Evolutionary conservation across 2,113 vertebrate species (phyloP), one percentile per base, ranked within the genome.

Genomic region (Phalacrocorax aristotelis): DNA sequence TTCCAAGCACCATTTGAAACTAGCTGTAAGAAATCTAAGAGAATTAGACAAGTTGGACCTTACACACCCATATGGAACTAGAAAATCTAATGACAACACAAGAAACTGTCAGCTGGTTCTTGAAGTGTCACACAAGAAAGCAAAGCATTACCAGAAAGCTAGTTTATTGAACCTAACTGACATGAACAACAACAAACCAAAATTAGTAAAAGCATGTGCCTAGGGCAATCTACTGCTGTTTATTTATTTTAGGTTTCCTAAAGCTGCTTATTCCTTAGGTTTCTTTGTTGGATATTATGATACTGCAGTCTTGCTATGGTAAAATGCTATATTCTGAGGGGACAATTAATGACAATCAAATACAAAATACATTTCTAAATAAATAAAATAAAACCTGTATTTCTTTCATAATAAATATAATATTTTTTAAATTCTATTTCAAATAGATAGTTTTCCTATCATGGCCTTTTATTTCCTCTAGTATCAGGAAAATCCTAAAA

Each of bases 181-280:
- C 90, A 95, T 84, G 94, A 95, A 86, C 19, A 93, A 81, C 86
- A 95, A 93, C 89, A 96, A 93, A 84, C 52, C 48, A 84, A 93
- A 92, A 95, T 94, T 95, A 92, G 72, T 65, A 95, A 95, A 97
- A 97, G 86, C 76, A 76, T 87, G 83, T 72, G 89, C 89, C 83
- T 95, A 75, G 44, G 83, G 89, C 90, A 96, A 87, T 82, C n/a
- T 91, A 92, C 48, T 92, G 71, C 22, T 82, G 29, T 87, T 93
- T 93, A 70, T 94, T 95, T 93, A 94, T 93, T 86, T 86, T 60
- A 40, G 34, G 13, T 82, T 96, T 91, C 19, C 69, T 91, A 89
- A 87, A 81, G 36, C 60, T 75, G 38, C 38, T 93, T 95, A 46
- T 86, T 93, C 42, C 15, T 92, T 89, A 58, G 29, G 7, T 74